These are phyloP conservation scores for Cardiocondyla obscurior DNA, from an alignment of 1,140 invertebrate species.

Conservation along the genomic window DNA sequence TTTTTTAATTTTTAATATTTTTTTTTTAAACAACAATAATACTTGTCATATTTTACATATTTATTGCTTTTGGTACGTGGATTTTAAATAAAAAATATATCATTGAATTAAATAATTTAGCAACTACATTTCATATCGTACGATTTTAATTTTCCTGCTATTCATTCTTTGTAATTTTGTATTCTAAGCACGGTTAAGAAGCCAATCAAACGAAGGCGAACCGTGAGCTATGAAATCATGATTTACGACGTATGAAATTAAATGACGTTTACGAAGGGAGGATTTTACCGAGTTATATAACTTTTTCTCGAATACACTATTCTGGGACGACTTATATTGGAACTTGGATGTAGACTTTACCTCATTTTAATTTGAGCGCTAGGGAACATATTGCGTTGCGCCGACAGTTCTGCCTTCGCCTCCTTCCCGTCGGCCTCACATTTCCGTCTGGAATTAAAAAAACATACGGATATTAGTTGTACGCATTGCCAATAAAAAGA, in stretches of 20 bases:
- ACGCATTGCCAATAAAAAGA: background rate
- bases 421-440: constrained; percentile 87
- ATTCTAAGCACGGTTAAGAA: background rate
- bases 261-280: background rate
- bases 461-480: constrained; percentile 10
- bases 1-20: too few relatives aligned
- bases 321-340: constrained; percentile 2
- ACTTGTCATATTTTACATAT: too few relatives aligned
- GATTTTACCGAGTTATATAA: constrained; percentile 3
- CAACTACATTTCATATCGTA: background rate
- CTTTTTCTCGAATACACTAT: constrained; percentile 11
- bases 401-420: constrained; percentile 85
- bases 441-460: constrained; percentile 83
- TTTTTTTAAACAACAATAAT: too few relatives aligned
- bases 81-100: background rate
- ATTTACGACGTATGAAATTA: background rate
- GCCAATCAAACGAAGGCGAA: background rate
- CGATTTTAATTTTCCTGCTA: background rate
- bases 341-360: constrained; percentile 76
- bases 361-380: constrained; percentile 88
- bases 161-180: background rate
- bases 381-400: constrained; percentile 86
- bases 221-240: background rate
- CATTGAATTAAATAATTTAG: background rate
- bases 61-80: background rate